Percentiles rank a stretch among this genome's conserved stretches.
Conservation (phyloP, 2,113 vertebrate species). For the Loxodonta africana region DNA sequence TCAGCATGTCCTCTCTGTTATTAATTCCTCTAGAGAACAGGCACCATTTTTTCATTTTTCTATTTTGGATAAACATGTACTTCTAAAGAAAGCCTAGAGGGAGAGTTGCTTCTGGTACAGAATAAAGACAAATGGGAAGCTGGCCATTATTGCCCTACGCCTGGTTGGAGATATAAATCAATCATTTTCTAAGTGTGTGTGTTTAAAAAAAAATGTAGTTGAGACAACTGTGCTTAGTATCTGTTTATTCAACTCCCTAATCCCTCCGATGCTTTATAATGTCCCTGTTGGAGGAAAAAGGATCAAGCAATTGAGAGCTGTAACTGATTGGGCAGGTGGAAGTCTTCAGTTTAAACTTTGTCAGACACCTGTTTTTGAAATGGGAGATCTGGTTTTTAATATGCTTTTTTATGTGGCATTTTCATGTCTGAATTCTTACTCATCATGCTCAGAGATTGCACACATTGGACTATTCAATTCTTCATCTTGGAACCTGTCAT, state of each 20-base stretch:
- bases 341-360: conserved; percentile 63
- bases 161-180: conserved; percentile 66
- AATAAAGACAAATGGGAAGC: not conserved
- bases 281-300: not conserved
- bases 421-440: conserved; percentile 75
- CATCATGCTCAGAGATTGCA: not conserved
- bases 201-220: conserved; percentile 4
- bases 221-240: not conserved
- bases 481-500: not conserved
- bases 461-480: conserved; percentile 10
- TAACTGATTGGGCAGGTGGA: conserved; percentile 64
- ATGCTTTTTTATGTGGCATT: conserved; percentile 60
- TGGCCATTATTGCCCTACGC: conserved; percentile 20
- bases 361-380: conserved; percentile 60
- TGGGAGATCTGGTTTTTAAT: not conserved
- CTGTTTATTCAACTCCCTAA: not conserved
- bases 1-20: not conserved
- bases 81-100: conserved; percentile 46
- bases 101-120: not conserved
- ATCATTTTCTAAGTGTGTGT: conserved; percentile 36
- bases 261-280: not conserved
- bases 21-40: conserved; percentile 18
- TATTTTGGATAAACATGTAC: not conserved
- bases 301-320: accelerated
- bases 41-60: not conserved